Evolutionary conservation across 2,888 invertebrate genomes (phyloP).

Genomic region (Spisula subtruncata): DNA sequence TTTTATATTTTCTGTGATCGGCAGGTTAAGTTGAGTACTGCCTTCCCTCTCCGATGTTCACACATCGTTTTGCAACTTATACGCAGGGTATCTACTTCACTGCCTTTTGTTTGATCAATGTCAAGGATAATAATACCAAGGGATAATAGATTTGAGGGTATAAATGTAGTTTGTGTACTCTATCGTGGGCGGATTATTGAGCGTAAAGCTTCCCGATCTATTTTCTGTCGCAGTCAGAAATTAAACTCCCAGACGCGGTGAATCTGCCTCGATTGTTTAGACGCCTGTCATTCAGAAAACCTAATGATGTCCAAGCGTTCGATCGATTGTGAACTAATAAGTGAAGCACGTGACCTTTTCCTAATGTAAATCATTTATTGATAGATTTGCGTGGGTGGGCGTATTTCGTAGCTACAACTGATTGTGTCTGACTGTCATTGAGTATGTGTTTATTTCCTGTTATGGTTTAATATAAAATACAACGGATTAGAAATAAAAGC

Average conservation of each 20-base stretch:
- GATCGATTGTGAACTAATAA: neutral
- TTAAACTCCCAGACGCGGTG: neutral
- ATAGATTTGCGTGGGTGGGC: neutral
- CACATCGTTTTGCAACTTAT: too few species aligned
- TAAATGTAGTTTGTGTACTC: neutral
- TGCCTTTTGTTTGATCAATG: too few species aligned
- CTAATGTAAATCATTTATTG: neutral
- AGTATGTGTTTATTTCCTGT: neutral
- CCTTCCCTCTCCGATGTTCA: too few species aligned
- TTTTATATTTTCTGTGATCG: too few species aligned
- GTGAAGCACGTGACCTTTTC: neutral
- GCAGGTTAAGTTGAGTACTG: too few species aligned
- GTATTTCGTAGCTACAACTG: neutral
- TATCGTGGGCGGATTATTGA: neutral
- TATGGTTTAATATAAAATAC: neutral
- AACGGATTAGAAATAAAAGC: too few species aligned
- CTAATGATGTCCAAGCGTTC: neutral
- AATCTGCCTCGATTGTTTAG: slow-evolving; percentile 10
- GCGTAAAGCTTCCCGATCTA: neutral
- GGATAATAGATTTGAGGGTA: too few species aligned
- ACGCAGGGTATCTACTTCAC: too few species aligned
- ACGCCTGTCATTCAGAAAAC: neutral
- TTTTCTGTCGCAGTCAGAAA: neutral
- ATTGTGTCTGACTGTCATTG: neutral
- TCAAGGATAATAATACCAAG: too few species aligned